These are phyloP conservation scores for Azorinus chamasolen DNA, from an alignment of 2,888 invertebrate genomes.

Conservation along the genomic window DNA sequence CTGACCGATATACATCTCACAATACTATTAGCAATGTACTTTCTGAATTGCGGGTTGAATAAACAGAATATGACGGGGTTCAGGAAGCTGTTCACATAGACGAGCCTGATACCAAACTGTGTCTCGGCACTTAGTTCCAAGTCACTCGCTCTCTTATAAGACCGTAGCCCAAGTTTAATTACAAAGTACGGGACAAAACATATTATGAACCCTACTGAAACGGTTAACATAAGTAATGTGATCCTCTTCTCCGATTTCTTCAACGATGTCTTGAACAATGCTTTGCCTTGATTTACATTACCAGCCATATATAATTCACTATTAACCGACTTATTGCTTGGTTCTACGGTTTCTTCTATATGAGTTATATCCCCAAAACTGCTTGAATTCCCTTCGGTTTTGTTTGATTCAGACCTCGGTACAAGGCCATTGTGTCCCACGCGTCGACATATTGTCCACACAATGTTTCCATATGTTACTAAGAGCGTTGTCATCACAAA, in stretches of 20 bases:
- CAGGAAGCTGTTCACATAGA: not conserved
- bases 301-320: too few species aligned
- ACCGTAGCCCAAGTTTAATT: not conserved
- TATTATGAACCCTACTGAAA: not conserved
- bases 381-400: too few species aligned
- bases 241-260: constrained; percentile 6
- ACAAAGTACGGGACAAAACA: constrained; percentile 7
- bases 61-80: constrained; percentile 3
- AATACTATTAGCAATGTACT: not conserved
- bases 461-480: constrained; percentile 1
- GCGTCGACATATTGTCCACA: not conserved
- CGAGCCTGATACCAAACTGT: not conserved
- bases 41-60: constrained; percentile 6
- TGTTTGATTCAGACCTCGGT: too few species aligned
- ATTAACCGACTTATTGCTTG: too few species aligned
- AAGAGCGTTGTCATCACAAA: not conserved
- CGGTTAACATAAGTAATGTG: not conserved
- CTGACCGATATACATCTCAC: too few species aligned
- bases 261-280: not conserved
- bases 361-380: too few species aligned
- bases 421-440: not conserved
- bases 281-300: too few species aligned
- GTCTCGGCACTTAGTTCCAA: not conserved
- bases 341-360: too few species aligned
- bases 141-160: not conserved